Conservation (phyloP, 2,888 invertebrate genomes). For the Orthonychiurus folsomi region DNA sequence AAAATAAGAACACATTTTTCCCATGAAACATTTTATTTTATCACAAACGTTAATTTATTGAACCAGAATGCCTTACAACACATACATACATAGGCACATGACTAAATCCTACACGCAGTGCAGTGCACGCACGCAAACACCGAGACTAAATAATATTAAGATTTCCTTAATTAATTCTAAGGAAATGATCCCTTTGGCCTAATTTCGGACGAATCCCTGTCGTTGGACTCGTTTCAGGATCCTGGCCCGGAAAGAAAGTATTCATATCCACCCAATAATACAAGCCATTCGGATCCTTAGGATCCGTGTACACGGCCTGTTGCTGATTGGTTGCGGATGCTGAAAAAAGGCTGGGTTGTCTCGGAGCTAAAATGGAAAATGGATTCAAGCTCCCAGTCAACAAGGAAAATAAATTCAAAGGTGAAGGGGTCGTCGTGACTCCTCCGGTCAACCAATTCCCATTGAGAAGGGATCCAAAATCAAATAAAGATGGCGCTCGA, state of each 20-base stretch:
- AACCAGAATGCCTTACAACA: no score
- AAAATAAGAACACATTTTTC: no score
- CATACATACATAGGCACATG: no score
- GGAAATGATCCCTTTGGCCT: constrained; percentile 29
- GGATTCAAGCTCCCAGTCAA: neutral
- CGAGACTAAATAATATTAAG: constrained; percentile 3
- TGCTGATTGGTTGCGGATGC: constrained; percentile 7
- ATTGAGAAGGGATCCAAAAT: no score
- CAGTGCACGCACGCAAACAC: neutral
- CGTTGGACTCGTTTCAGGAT: constrained; percentile 25
- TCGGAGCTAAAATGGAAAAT: neutral
- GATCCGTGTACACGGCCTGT: neutral
- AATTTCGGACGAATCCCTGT: constrained; percentile 36
- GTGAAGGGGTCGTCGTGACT: no score
- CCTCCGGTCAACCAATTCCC: neutral
- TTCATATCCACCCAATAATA: constrained; percentile 38
- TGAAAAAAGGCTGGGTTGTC: neutral
- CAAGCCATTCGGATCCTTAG: constrained; percentile 25
- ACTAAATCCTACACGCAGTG: no score
- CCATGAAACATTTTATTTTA: no score
- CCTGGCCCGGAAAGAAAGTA: constrained; percentile 33
- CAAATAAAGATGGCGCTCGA: neutral
- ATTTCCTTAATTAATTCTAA: constrained; percentile 20
- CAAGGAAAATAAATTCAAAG: neutral
- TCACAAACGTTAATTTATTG: no score